These are phyloP conservation scores for Melanargia galathea DNA, from an alignment of 2,888 invertebrate species.

Conservation along the genomic window DNA sequence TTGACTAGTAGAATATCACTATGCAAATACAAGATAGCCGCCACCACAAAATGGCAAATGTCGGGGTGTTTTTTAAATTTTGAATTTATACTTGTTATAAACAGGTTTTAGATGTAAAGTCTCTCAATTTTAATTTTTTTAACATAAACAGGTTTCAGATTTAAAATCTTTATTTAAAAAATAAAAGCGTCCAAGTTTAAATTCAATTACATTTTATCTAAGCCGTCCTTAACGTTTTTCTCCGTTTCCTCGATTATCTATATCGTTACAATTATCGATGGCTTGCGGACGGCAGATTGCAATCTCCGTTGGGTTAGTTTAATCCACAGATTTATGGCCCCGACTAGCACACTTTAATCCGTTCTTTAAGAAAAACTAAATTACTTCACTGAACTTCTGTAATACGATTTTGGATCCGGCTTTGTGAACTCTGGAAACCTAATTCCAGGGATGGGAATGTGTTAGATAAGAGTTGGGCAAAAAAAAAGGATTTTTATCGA, in stretches of 20 bases:
- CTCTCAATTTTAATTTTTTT: too few species aligned
- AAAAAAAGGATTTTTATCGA: background rate
- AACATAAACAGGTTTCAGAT: too few species aligned
- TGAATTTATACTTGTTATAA: too few species aligned
- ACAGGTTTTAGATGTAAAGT: too few species aligned
- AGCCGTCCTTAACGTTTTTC: constrained; percentile 40
- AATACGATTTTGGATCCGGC: constrained; percentile 36
- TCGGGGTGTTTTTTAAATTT: too few species aligned
- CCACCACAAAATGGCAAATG: too few species aligned
- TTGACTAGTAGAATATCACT: too few species aligned
- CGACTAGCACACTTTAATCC: constrained; percentile 69
- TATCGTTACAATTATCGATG: constrained; percentile 74
- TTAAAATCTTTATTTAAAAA: too few species aligned
- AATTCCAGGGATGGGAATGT: constrained; percentile 14
- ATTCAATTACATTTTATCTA: constrained; percentile 42
- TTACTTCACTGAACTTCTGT: constrained; percentile 40
- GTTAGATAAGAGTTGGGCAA: background rate
- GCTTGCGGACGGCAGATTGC: constrained; percentile 68
- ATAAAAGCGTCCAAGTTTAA: constrained; percentile 26
- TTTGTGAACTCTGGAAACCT: constrained; percentile 20
- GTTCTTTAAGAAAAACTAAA: constrained; percentile 61
- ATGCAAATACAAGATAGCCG: too few species aligned
- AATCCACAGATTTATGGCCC: constrained; percentile 75
- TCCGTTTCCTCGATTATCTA: constrained; percentile 55
- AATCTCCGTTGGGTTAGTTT: constrained; percentile 76